A percentile compares a stretch with the other conserved stretches of the same genome.
These are phyloP conservation scores for Oreonectes daqikongensis DNA, from an alignment of 2,797 vertebrate genomes.

Conservation along the genomic window DNA sequence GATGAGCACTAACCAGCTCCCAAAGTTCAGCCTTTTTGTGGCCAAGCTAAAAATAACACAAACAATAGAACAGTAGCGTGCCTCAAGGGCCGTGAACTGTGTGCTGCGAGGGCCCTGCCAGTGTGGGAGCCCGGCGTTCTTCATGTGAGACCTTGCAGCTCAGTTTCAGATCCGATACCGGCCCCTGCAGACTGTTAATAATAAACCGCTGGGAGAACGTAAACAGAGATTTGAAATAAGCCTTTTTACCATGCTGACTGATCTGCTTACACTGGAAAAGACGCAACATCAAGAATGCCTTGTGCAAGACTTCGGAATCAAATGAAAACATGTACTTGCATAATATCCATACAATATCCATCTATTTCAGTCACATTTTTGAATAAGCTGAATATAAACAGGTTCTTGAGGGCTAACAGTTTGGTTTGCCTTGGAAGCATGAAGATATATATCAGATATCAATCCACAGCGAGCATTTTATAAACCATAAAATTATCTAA, in stretches of 20 bases:
- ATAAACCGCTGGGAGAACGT: slow-evolving; percentile 59
- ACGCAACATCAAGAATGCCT: slow-evolving; percentile 47
- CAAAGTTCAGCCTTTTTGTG: slow-evolving; percentile 61
- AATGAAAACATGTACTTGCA: slow-evolving; percentile 49
- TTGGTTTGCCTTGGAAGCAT: slow-evolving; percentile 67
- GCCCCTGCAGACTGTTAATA: slow-evolving; percentile 57
- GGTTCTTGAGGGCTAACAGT: slow-evolving; percentile 54
- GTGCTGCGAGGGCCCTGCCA: slow-evolving; percentile 50
- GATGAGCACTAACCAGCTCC: slow-evolving; percentile 59
- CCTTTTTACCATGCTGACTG: slow-evolving; percentile 57
- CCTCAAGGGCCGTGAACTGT: slow-evolving; percentile 28
- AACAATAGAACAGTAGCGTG: slow-evolving; percentile 56
- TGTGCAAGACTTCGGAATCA: slow-evolving; percentile 50
- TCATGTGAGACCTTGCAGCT: slow-evolving; percentile 55
- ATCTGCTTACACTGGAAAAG: slow-evolving; percentile 61
- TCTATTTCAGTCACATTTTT: slow-evolving; percentile 27
- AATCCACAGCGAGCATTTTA: slow-evolving; percentile 62
- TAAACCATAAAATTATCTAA: slow-evolving; percentile 67
- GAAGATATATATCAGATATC: slow-evolving; percentile 59
- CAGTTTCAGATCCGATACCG: slow-evolving; percentile 38
- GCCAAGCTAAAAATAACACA: slow-evolving; percentile 69
- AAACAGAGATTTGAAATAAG: slow-evolving; percentile 58
- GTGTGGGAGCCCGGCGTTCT: slow-evolving; percentile 64
- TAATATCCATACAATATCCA: slow-evolving; percentile 1
- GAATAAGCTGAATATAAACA: slow-evolving; percentile 50